Percentiles rank a stretch among this genome's conserved stretches.
These are phyloP conservation scores for Dunckerocampus dactyliophorus DNA, from an alignment of 2,113 vertebrate species.

Conservation along the genomic window DNA sequence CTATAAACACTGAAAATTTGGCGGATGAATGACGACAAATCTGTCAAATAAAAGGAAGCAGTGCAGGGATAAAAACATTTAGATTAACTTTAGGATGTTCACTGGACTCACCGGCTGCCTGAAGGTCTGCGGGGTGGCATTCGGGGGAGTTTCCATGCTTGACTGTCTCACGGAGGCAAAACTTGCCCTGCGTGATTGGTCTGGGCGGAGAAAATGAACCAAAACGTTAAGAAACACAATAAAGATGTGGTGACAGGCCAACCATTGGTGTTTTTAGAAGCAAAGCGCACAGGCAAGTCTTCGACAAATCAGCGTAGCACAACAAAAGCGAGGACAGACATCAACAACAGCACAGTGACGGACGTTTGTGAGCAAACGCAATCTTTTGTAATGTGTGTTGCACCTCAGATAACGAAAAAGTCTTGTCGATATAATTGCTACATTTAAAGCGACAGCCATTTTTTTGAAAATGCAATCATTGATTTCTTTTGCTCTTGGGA, in stretches of 20 bases:
- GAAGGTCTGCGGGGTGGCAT: constrained; percentile 81
- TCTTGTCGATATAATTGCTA: not conserved
- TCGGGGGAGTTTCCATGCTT: constrained; percentile 89
- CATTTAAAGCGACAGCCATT: too few species aligned
- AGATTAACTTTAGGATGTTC: not conserved
- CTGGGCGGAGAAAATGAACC: constrained; percentile 42
- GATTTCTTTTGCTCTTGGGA: too few species aligned
- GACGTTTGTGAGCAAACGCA: too few species aligned
- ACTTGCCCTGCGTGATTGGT: constrained; percentile 87
- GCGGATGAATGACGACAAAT: too few species aligned
- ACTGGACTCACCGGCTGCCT: constrained; percentile 83
- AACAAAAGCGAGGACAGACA: constrained; percentile 37
- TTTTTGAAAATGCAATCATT: too few species aligned
- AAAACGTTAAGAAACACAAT: not conserved
- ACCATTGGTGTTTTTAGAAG: not conserved
- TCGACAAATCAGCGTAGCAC: not conserved
- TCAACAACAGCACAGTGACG: constrained; percentile 22
- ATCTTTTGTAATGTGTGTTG: not conserved
- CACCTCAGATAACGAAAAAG: not conserved
- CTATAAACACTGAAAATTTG: too few species aligned
- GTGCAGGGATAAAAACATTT: too few species aligned
- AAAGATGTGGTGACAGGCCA: not conserved
- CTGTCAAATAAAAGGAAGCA: too few species aligned
- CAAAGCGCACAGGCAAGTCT: not conserved
- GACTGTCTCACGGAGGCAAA: constrained; percentile 88